Percentiles rank a stretch among this genome's conserved stretches.
Evolutionary conservation across 2,797 vertebrate genomes (phyloP).

Genomic region (Hoplostethus mediterraneus): DNA sequence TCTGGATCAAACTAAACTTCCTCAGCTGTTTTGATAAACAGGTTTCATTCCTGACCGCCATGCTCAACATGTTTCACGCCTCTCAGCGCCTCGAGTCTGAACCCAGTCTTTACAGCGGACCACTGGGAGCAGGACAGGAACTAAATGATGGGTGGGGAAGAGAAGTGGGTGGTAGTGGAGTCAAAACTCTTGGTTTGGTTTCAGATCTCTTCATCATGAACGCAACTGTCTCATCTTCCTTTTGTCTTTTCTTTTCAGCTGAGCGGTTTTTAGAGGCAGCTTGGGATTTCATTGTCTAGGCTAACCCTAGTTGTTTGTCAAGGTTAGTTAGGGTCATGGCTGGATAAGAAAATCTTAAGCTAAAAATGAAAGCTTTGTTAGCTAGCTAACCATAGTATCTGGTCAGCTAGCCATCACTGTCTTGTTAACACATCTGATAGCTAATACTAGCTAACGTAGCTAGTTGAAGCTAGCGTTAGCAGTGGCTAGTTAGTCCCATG

Average conservation of each 20-base stretch:
- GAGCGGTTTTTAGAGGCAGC: no score
- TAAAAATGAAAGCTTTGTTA: no score
- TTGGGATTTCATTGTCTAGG: no score
- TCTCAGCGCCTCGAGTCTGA: not conserved
- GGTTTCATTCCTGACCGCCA: not conserved
- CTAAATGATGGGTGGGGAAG: conserved; percentile 51
- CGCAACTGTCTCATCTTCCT: conserved; percentile 22
- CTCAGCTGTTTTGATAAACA: conserved; percentile 17
- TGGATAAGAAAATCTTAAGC: no score
- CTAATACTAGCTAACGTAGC: no score
- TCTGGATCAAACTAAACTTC: conserved; percentile 18
- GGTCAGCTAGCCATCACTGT: no score
- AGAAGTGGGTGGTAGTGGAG: conserved; percentile 35
- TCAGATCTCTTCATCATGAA: conserved; percentile 6
- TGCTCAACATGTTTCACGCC: conserved; percentile 13
- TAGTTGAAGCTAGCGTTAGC: no score
- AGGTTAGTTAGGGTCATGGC: no score
- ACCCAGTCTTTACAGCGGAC: not conserved
- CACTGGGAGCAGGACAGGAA: not conserved
- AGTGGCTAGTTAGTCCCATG: no score
- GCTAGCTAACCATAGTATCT: no score
- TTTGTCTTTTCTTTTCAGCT: not conserved
- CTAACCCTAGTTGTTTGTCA: no score
- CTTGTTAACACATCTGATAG: no score
- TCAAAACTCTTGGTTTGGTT: conserved; percentile 51